A percentile compares a stretch with the other conserved stretches of the same genome.
These are phyloP conservation scores for Tetrax tetrax DNA, from an alignment of 2,113 vertebrate species.

Conservation along the genomic window DNA sequence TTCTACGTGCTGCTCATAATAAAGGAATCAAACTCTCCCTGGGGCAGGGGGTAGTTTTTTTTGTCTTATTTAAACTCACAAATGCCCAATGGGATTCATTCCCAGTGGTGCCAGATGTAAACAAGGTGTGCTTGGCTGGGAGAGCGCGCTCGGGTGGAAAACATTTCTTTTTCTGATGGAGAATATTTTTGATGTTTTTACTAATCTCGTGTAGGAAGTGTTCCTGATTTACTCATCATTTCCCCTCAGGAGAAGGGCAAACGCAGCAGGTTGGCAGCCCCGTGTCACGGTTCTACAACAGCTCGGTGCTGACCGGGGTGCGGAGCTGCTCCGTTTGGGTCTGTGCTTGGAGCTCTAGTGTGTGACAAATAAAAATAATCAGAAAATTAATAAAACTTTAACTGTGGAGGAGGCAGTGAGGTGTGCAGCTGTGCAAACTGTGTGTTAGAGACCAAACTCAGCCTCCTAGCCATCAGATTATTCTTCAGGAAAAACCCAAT, in stretches of 20 bases:
- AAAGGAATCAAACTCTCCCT: neutral
- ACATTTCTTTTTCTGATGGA: rapidly evolving
- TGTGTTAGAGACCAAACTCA: neutral
- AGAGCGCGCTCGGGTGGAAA: neutral
- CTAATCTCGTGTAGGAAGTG: neutral
- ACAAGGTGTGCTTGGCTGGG: neutral
- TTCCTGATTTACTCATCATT: neutral
- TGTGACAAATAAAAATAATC: neutral
- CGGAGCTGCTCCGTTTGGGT: neutral
- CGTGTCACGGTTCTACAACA: neutral
- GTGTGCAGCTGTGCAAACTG: neutral
- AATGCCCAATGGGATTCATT: neutral
- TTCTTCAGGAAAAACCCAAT: neutral
- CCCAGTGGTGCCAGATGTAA: neutral
- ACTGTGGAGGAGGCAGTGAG: neutral
- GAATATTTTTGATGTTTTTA: neutral
- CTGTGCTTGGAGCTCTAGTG: neutral
- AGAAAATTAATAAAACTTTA: neutral
- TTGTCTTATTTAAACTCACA: neutral
- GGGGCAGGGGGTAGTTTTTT: neutral
- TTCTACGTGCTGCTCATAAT: neutral
- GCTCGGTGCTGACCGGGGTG: no score
- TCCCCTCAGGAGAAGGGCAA: neutral
- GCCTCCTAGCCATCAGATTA: neutral
- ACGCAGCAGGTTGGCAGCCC: neutral